Conservation (phyloP, 2,113 vertebrate genomes). For the Scolopax mira region DNA sequence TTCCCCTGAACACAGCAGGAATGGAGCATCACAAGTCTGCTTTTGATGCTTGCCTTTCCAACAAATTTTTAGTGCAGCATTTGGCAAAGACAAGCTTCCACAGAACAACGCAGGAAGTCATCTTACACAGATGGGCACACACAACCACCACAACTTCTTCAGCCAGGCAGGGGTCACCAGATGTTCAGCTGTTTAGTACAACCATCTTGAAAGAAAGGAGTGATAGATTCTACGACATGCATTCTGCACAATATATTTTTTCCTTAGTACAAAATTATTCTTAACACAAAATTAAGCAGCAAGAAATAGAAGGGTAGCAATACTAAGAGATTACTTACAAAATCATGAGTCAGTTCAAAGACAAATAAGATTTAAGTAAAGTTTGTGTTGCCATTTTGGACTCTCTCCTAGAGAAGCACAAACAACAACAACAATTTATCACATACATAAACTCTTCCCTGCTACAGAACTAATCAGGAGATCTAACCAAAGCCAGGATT, state of each 20-base stretch:
- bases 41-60: neutral
- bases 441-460: neutral
- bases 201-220: neutral
- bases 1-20: neutral
- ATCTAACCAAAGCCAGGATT: neutral
- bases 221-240: neutral
- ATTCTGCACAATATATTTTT: neutral
- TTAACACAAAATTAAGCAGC: neutral
- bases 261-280: neutral
- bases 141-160: neutral
- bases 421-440: neutral
- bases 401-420: neutral
- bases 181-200: neutral
- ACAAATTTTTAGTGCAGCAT: neutral
- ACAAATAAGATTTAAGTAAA: neutral
- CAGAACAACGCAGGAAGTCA: fast-evolving
- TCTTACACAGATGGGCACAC: neutral
- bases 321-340: neutral
- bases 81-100: neutral
- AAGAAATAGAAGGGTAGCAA: neutral
- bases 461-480: neutral
- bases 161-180: neutral
- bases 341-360: neutral
- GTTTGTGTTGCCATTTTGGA: neutral
- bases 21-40: neutral